These are phyloP conservation scores for Halcyon badia DNA, from an alignment of 2,797 vertebrate species.

Conservation along the genomic window DNA sequence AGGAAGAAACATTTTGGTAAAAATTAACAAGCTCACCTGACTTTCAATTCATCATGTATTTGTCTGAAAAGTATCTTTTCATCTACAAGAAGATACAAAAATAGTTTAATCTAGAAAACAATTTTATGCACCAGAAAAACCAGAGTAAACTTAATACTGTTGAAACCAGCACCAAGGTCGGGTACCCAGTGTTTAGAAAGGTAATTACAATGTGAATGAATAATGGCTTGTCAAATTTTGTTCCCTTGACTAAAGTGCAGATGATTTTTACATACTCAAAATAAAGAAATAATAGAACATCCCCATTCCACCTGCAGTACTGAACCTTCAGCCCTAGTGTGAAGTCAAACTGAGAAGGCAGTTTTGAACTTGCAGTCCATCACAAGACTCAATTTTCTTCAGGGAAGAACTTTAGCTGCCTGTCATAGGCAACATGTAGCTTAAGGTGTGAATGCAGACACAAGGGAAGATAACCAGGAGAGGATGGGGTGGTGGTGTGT, in stretches of 20 bases:
- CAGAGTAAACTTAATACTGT: not conserved
- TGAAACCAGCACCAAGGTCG: not conserved
- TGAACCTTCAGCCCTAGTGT: not conserved
- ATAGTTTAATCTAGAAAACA: not conserved
- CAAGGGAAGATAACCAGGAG: rapidly evolving
- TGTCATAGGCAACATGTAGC: rapidly evolving
- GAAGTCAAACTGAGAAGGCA: not conserved
- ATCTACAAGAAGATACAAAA: not conserved
- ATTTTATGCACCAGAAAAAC: not conserved
- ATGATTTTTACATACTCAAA: not conserved
- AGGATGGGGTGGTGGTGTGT: too few relatives aligned
- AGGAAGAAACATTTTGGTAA: not conserved
- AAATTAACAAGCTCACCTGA: not conserved
- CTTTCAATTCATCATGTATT: not conserved
- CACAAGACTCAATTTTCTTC: not conserved
- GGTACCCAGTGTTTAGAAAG: not conserved
- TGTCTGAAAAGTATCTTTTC: not conserved
- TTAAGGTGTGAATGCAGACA: not conserved
- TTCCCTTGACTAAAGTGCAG: not conserved
- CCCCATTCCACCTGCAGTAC: not conserved
- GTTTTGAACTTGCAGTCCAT: not conserved
- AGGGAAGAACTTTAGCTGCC: not conserved
- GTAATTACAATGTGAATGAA: not conserved
- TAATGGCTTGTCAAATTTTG: not conserved
- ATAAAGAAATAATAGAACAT: not conserved